Evolutionary conservation across 2,888 invertebrate genomes (phyloP).

Genomic region (Tetheella fluctuosa): DNA sequence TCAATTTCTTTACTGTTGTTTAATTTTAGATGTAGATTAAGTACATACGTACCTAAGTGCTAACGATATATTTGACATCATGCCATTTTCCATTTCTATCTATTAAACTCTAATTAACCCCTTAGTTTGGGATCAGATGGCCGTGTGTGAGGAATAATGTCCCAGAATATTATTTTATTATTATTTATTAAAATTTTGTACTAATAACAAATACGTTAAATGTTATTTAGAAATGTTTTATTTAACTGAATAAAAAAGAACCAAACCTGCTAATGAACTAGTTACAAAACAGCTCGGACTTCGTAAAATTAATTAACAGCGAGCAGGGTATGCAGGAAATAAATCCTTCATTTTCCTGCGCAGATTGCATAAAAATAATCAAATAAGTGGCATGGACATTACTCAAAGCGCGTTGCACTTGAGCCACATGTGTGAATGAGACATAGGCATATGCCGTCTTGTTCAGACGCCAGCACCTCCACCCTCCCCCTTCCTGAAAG

Average conservation of each 20-base stretch:
- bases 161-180: background rate
- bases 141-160: too few relatives aligned
- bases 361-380: constrained; percentile 84
- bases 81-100: too few relatives aligned
- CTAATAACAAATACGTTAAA: background rate
- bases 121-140: too few relatives aligned
- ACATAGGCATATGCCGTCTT: constrained; percentile 43
- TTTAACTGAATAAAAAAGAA: background rate
- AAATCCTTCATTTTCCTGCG: constrained; percentile 77
- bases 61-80: too few relatives aligned
- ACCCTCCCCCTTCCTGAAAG: constrained; percentile 80
- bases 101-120: background rate
- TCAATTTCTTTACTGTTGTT: background rate
- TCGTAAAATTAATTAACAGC: constrained; percentile 76
- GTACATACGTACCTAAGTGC: background rate
- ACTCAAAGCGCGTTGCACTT: constrained; percentile 73
- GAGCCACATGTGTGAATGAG: constrained; percentile 57
- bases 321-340: constrained; percentile 65
- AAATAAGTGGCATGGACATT: constrained; percentile 81
- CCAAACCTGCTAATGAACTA: constrained; percentile 1
- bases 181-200: background rate
- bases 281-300: constrained; percentile 44
- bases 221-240: background rate
- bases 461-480: constrained; percentile 61
- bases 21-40: background rate